A percentile compares a stretch with the other conserved stretches of the same genome.
phyloP scores from a whole-genome alignment of 2,113 vertebrate species.

The Oreochromis aureus region DNA sequence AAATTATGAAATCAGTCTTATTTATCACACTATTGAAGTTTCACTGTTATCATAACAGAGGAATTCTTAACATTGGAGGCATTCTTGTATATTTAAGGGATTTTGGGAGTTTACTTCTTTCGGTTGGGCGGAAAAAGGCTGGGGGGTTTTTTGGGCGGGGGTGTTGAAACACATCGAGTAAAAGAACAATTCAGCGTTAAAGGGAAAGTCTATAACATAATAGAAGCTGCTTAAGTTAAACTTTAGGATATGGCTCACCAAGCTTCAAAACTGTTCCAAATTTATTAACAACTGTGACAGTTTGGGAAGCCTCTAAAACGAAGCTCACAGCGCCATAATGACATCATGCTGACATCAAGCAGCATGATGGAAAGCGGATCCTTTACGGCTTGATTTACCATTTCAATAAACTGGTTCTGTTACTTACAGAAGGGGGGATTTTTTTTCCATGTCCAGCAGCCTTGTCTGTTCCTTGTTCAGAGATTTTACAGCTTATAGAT shows the following conservation, averaged over 20 bases:
- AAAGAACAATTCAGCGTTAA: not conserved
- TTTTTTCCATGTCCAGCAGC: not conserved
- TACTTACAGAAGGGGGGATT: not conserved
- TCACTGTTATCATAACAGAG: not conserved
- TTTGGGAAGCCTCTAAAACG: not conserved
- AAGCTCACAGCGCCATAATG: not conserved
- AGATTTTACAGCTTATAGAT: not conserved
- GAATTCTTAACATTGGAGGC: not conserved
- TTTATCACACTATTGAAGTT: slow-evolving; percentile 10
- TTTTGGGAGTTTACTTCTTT: not conserved
- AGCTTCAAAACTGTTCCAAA: not conserved
- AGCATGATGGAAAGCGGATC: not conserved
- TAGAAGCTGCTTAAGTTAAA: not conserved
- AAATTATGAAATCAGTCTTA: not conserved
- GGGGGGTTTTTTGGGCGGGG: rapidly evolving
- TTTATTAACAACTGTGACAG: not conserved
- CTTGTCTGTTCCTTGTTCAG: not conserved
- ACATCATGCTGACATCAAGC: not conserved
- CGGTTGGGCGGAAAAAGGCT: not conserved
- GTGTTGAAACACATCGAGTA: not conserved
- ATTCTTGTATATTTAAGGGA: not conserved
- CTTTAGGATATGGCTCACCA: not conserved
- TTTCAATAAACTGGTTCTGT: not conserved
- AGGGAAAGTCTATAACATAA: not conserved
- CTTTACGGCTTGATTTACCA: not conserved